Evolutionary conservation across 1,140 invertebrate species (phyloP).

Genomic region (Trichonephila clavata): DNA sequence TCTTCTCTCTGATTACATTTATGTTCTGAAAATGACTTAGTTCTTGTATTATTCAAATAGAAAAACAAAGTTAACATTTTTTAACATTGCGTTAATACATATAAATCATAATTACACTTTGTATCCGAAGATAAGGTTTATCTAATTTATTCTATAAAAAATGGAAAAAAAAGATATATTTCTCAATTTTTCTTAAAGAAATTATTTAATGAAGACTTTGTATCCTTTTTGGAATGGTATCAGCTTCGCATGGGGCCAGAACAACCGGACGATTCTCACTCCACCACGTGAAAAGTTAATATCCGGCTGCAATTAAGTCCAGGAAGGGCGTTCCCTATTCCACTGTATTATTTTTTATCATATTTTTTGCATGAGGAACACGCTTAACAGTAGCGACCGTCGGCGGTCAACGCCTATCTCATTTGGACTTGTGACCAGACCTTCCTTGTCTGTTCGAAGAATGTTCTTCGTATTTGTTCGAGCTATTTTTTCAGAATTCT

Average conservation of each 20-base stretch:
- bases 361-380: not conserved
- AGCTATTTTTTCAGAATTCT: not conserved
- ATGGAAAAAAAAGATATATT: too few relatives aligned
- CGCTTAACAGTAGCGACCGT: not conserved
- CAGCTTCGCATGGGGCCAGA: not conserved
- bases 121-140: too few relatives aligned
- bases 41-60: too few relatives aligned
- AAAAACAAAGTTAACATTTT: too few relatives aligned
- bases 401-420: not conserved
- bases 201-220: not conserved
- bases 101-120: too few relatives aligned
- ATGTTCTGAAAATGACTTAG: too few relatives aligned
- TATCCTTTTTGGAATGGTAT: not conserved
- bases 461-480: not conserved
- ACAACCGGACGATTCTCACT: not conserved
- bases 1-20: too few relatives aligned
- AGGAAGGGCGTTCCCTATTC: not conserved
- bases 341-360: not conserved
- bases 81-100: too few relatives aligned
- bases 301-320: constrained; percentile 21
- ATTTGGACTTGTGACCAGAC: not conserved
- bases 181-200: not conserved
- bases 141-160: too few relatives aligned
- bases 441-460: not conserved
- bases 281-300: not conserved